These are phyloP conservation scores for Halocaridina rubra DNA, from an alignment of 2,888 invertebrate genomes.

Conservation along the genomic window DNA sequence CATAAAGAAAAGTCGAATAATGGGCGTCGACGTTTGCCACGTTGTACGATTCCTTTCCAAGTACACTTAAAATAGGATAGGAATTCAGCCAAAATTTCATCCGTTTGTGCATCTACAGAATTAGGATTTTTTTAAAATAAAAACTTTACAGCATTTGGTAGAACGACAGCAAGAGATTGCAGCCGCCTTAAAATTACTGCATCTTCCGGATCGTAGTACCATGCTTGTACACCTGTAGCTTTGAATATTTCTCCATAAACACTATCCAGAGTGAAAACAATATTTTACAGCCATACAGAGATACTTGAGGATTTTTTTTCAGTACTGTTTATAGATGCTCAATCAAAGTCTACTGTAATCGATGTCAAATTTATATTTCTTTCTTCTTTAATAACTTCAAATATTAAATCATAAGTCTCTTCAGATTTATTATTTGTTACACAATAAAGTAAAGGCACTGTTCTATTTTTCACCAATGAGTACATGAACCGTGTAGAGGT, in stretches of 20 bases:
- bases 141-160: not conserved
- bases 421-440: not conserved
- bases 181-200: not conserved
- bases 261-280: not conserved
- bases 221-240: not conserved
- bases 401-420: not conserved
- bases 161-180: not conserved
- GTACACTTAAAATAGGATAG: not conserved
- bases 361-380: not conserved
- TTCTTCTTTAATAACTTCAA: not conserved
- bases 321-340: not conserved
- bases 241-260: not conserved
- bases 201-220: not conserved
- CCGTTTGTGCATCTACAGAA: not conserved
- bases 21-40: not conserved
- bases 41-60: not conserved
- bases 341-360: not conserved
- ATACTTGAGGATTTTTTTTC: not conserved
- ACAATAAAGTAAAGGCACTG: not conserved
- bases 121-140: not conserved
- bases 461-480: not conserved
- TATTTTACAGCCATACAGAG: not conserved
- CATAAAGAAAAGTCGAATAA: not conserved
- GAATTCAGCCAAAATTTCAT: not conserved
- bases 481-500: not conserved